These are phyloP conservation scores for Drosophila novamexicana DNA, from an alignment of 1,140 invertebrate genomes.

Conservation along the genomic window DNA sequence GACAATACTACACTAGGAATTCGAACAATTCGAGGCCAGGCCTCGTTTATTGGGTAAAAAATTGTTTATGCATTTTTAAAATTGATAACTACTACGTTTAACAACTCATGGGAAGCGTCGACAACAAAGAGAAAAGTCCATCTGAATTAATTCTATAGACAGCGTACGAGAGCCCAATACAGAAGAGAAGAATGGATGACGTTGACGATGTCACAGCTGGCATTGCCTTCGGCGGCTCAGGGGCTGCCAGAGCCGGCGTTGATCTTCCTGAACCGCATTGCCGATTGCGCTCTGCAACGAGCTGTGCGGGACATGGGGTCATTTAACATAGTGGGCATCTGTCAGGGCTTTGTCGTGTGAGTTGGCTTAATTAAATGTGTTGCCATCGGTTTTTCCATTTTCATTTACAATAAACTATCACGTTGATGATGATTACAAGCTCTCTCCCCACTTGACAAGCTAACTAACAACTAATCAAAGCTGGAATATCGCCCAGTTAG, in stretches of 20 bases:
- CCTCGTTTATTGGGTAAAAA: no score
- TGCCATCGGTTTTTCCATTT: conserved; percentile 22
- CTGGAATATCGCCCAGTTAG: background rate
- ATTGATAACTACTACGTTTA: no score
- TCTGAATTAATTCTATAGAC: background rate
- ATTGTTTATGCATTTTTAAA: no score
- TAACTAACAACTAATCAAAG: conserved; percentile 28
- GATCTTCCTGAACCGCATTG: conserved; percentile 20
- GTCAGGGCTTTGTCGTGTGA: conserved; percentile 30
- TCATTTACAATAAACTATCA: conserved; percentile 6
- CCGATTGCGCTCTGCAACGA: conserved; percentile 20
- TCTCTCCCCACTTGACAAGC: conserved; percentile 34
- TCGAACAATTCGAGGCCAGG: no score
- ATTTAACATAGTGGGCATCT: background rate
- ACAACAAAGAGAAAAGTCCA: background rate
- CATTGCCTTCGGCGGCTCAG: background rate
- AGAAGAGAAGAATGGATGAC: background rate
- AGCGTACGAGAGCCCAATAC: background rate
- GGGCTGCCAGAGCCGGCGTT: background rate
- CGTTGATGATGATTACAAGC: conserved; percentile 7
- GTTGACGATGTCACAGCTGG: conserved; percentile 9
- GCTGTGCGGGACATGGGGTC: background rate
- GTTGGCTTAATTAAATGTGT: conserved; percentile 61
- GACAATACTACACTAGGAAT: no score
- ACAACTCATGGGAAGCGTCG: no score